Percentiles rank a stretch among this genome's conserved stretches.
Conservation (phyloP, 2,113 vertebrate species). For the Rhinopomastus cyanomelas region DNA sequence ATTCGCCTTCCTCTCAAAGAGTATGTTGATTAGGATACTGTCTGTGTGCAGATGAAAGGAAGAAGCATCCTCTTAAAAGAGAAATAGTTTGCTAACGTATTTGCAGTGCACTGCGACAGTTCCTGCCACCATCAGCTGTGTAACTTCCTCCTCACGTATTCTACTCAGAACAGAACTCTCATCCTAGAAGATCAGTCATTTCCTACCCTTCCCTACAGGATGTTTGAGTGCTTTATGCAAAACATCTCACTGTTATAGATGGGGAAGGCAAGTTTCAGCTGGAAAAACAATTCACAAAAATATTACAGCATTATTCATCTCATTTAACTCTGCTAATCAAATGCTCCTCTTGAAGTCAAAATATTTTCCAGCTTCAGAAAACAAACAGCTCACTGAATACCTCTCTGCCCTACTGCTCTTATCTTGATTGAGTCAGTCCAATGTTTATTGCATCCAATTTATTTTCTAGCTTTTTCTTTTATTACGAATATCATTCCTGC, state of each 20-base stretch:
- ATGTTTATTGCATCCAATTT: conserved; percentile 54
- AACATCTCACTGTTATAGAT: conserved; percentile 1
- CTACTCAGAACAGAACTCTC: not conserved
- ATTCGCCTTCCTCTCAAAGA: not conserved
- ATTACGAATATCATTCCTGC: conserved; percentile 46
- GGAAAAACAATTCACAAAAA: conserved; percentile 53
- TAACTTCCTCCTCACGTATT: conserved; percentile 2
- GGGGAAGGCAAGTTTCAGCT: conserved; percentile 50
- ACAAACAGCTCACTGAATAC: conserved; percentile 36
- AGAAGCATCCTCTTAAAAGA: not conserved
- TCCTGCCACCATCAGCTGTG: not conserved
- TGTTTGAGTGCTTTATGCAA: conserved; percentile 50
- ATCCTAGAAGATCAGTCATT: conserved; percentile 18
- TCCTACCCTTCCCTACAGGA: not conserved
- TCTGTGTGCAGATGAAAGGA: not conserved
- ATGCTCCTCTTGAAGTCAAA: conserved; percentile 56
- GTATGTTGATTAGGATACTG: not conserved
- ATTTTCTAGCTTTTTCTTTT: conserved; percentile 57
- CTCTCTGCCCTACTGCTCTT: conserved; percentile 29
- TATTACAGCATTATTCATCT: conserved; percentile 52
- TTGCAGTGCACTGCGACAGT: not conserved
- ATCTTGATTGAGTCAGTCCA: conserved; percentile 51
- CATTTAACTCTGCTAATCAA: conserved; percentile 66
- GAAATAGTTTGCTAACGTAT: not conserved
- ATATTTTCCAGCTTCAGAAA: conserved; percentile 54